Percentiles rank a stretch among this genome's conserved stretches.
Evolutionary conservation across 2,113 vertebrate species (phyloP).

Genomic region (Ptychochromis oligacanthus): DNA sequence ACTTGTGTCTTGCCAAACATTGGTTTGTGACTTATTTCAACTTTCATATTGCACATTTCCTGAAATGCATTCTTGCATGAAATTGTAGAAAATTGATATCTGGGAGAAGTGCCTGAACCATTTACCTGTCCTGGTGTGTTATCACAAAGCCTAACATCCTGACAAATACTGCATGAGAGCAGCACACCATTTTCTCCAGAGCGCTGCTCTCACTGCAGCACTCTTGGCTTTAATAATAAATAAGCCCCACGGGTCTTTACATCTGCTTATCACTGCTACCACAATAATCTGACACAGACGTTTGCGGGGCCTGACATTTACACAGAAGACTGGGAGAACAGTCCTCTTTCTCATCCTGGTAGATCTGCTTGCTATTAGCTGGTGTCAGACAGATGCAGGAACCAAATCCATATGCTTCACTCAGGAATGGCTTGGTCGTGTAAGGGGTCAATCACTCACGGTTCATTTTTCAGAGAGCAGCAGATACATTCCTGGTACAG

Average conservation of each 20-base stretch:
- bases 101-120: slow-evolving; percentile 12
- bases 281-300: slow-evolving; percentile 68
- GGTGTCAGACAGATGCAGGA: slow-evolving; percentile 50
- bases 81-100: slow-evolving; percentile 5
- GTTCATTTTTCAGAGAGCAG: slow-evolving; percentile 33
- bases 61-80: background rate
- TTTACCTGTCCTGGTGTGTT: background rate
- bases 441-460: slow-evolving; percentile 49
- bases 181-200: slow-evolving; percentile 36
- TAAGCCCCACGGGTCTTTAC: slow-evolving; percentile 51
- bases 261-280: slow-evolving; percentile 68
- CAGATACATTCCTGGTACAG: slow-evolving; percentile 6
- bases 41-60: background rate
- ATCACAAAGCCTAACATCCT: background rate
- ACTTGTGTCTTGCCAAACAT: background rate
- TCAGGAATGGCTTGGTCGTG: slow-evolving; percentile 64
- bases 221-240: slow-evolving; percentile 63
- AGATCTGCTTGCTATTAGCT: slow-evolving; percentile 72
- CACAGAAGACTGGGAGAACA: slow-evolving; percentile 43
- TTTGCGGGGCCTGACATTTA: slow-evolving; percentile 46
- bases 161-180: slow-evolving; percentile 52
- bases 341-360: slow-evolving; percentile 60
- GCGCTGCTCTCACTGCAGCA: slow-evolving; percentile 9
- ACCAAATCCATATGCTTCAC: slow-evolving; percentile 61
- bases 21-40: background rate